Evolutionary conservation across 2,113 vertebrate genomes (phyloP).

Genomic region (Mus pahari): DNA sequence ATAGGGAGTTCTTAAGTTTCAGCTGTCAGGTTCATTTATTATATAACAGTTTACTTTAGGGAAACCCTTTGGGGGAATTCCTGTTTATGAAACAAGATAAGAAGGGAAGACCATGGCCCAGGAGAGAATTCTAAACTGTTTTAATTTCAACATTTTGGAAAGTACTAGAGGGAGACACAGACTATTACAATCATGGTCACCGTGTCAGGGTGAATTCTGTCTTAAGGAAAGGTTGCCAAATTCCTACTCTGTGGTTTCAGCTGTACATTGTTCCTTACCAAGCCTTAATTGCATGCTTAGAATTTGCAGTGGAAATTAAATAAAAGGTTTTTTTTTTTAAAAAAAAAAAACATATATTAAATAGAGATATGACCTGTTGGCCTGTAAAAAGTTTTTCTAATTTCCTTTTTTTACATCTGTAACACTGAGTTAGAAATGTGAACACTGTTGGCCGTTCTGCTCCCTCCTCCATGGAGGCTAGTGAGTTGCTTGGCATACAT

Average conservation of each 20-base stretch:
- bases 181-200: not conserved
- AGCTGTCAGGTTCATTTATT: constrained; percentile 44
- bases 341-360: constrained; percentile 24
- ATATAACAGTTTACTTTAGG: constrained; percentile 69
- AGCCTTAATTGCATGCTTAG: not conserved
- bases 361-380: not conserved
- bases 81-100: constrained; percentile 72
- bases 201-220: not conserved
- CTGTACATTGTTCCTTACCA: accelerated
- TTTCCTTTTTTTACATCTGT: not conserved
- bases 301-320: constrained; percentile 35
- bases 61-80: constrained; percentile 77
- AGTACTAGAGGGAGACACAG: constrained; percentile 57
- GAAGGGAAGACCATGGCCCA: constrained; percentile 54
- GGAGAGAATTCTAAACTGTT: constrained; percentile 61
- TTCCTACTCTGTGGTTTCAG: not conserved
- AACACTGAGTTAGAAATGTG: not conserved
- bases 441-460: not conserved
- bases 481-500: not conserved
- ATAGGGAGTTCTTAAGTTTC: not conserved
- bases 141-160: constrained; percentile 76
- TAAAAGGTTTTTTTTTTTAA: not conserved
- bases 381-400: not conserved
- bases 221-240: not conserved
- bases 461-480: not conserved